Evolutionary conservation across 2,888 invertebrate species (phyloP).

Genomic region (Chrysomela aeneicollis): DNA sequence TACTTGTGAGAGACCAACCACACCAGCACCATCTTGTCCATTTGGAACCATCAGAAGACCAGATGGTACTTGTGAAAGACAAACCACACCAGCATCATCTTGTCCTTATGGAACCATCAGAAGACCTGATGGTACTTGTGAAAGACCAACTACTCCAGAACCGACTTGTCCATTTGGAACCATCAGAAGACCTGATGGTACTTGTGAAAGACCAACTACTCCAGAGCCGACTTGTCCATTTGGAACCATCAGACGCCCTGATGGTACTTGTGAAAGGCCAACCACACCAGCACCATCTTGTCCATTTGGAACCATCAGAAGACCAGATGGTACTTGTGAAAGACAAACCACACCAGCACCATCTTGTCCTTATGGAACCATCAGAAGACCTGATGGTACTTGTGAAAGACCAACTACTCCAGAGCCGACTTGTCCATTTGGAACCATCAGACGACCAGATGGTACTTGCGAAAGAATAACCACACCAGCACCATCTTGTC

Average conservation of each 20-base stretch:
- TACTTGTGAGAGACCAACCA: constrained; percentile 25
- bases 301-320: constrained; percentile 23
- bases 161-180: constrained; percentile 24
- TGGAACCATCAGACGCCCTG: constrained; percentile 17
- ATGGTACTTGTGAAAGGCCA: constrained; percentile 20
- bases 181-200: constrained; percentile 18
- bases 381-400: constrained; percentile 21
- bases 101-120: constrained; percentile 35
- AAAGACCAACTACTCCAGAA: not conserved
- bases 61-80: constrained; percentile 26
- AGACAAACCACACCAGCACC: constrained; percentile 14
- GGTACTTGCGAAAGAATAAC: constrained; percentile 24
- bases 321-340: constrained; percentile 27
- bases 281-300: constrained; percentile 25
- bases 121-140: constrained; percentile 26
- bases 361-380: constrained; percentile 32
- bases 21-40: constrained; percentile 29
- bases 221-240: constrained; percentile 21
- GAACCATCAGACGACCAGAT: constrained; percentile 20
- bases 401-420: constrained; percentile 17
- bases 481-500: constrained; percentile 33
- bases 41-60: constrained; percentile 26
- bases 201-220: constrained; percentile 23
- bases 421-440: constrained; percentile 26
- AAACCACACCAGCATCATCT: constrained; percentile 15